Evolutionary conservation across 2,888 invertebrate species (phyloP), one percentile per base, ranked within the genome.

Genomic region (Slavum lentiscoides): DNA sequence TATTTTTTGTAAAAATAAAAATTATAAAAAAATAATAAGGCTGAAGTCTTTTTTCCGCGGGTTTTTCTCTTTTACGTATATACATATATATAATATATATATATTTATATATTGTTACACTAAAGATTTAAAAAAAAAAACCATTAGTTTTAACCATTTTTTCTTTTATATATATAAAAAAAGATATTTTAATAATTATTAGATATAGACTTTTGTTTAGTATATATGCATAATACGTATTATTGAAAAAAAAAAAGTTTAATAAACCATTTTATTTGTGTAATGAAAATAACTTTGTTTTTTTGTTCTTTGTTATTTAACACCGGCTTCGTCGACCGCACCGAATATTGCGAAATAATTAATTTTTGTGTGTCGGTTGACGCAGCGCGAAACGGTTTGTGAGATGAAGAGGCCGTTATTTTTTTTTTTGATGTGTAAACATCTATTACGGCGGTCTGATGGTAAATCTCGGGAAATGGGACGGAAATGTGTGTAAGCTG

Each of bases 41-140:
- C 77, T 80, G 77, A 80, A 11, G 77, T 80, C 77, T 80, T 80
- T 70, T 49, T 80, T 80, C n/a, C n/a, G n/a, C n/a, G 70, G 70
- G 77, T 80, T 80, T 80, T 69, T 80, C 55, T 80, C 61, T 80
- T 77, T 70, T 68, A 69, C n/a, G 39, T 73, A 73, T 72, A 61
- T 37, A 39, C 17, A 39, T 30, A 37, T 58, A 30, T 59, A 49
- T 49, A 15, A 11, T 13, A 49, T 13, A 13, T 49, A 11, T 49
- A 13, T 69, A 69, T 77, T 53, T n/a, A 49, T 15, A 53, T 77
- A 69, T 61, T 77, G 61, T 77, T 77, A 70, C 19, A 30, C 30
- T 49, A 55, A 69, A 69, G 7, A 58, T n/a, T 43, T 4, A 43
- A 5, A 11, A 67, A 64, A 74, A 62, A 43, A 43, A 77, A 77